Base-by-base conservation (phyloP, 1,140 invertebrate species). In the Drosophila nigromelanica region DNA sequence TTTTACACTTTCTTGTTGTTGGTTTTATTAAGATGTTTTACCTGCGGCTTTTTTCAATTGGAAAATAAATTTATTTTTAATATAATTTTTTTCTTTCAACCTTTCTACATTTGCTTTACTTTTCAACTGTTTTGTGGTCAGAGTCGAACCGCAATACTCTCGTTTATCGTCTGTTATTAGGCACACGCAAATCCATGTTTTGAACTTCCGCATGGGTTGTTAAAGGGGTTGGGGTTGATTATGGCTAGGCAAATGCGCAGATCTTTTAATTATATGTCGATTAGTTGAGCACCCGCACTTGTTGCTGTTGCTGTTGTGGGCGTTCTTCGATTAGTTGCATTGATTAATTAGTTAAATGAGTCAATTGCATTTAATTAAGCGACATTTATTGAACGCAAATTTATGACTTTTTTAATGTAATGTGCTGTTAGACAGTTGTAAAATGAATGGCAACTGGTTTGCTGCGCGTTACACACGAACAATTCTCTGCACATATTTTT, bases 331-430 rank as follows among this genome's bases (percentile, higher is more conserved):
- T 24, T 2, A 62, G 63, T 60, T 61, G 35, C 66, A 74, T 74
- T 74, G 70, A 68, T 73, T 82, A 83, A 83, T 82, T 71, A 71
- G 43, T 60, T 58, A 78, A 82, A 71, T 83, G 75, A 83, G 71
- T 55, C 50, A 56, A 69, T 73, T 47, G 70, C 15, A 35, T 45
- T 64, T 60, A 74, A 70, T 74, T 51, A 67, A 45, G 70, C 52
- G 79, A 74, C 75, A 81, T 60, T 76, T 80, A 14, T 30, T 59
- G 47, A 67, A 59, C 30, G 54, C 8, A 52, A 43, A 78, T 61
- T 54, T 78, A 82, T 81, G 59, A 39, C 21, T 51, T 47, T 48
- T 15, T 30, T 55, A 48, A 58, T 42, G 56, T 60, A 62, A 79
- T 61, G 6, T 76, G 21, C 42, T 48, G 15, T 47, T 8, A 30